Percentiles rank a stretch among this genome's conserved stretches.
Evolutionary conservation across 2,888 invertebrate species (phyloP).

Genomic region (Trichogramma dendrolimi): DNA sequence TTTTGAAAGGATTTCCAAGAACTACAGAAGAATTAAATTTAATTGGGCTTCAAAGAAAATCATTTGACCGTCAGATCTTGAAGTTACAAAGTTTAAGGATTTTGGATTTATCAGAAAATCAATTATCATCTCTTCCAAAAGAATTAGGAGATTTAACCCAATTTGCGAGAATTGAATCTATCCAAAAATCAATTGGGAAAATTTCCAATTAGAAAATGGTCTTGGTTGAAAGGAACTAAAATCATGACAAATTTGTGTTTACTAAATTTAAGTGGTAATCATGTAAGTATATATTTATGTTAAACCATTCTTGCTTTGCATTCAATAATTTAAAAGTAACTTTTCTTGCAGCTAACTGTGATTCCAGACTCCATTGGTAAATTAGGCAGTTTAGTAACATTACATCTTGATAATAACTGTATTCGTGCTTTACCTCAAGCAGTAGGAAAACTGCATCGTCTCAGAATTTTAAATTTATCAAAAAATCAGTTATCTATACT

Average conservation of each 20-base stretch:
- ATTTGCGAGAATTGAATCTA: constrained; percentile 62
- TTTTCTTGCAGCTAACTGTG: constrained; percentile 33
- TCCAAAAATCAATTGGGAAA: constrained; percentile 64
- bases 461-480: constrained; percentile 57
- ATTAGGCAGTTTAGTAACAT: constrained; percentile 59
- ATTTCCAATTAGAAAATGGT: constrained; percentile 58
- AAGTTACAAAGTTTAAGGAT: constrained; percentile 62
- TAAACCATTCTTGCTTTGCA: constrained; percentile 2
- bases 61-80: constrained; percentile 68
- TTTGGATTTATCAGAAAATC: constrained; percentile 69
- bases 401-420: constrained; percentile 64
- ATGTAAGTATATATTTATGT: constrained; percentile 42
- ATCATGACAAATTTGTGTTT: constrained; percentile 56
- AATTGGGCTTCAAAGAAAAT: constrained; percentile 60
- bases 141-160: constrained; percentile 64
- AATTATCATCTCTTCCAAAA: constrained; percentile 64
- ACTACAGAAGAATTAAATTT: constrained; percentile 64
- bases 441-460: constrained; percentile 58
- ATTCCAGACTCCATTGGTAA: constrained; percentile 65
- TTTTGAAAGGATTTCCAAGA: constrained; percentile 65
- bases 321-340: neutral
- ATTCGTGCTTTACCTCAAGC: constrained; percentile 62
- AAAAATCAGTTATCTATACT: constrained; percentile 56
- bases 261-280: constrained; percentile 65
- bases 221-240: constrained; percentile 61